phyloP scores from a whole-genome alignment of 30 jellyfish, hydroid and myxozoan species.

The Cassiopea andromeda region DNA sequence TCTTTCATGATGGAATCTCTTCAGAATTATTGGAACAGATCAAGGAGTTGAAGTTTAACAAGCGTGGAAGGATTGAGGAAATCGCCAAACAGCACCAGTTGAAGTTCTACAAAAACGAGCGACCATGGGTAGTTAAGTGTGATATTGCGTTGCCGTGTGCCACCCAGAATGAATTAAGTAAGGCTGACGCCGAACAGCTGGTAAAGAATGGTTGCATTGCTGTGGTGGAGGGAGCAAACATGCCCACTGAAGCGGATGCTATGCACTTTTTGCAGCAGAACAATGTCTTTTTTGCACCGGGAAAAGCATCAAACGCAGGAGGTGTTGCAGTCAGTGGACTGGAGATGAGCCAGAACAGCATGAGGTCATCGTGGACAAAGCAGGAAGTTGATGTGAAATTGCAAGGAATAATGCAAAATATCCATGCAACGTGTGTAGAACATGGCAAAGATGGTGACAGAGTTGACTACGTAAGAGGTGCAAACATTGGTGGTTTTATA shows the following conservation, averaged over 20 bases:
- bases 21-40: slow-evolving; percentile 50
- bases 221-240: slow-evolving; percentile 93
- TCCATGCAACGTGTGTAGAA: slow-evolving; percentile 73
- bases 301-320: slow-evolving; percentile 96
- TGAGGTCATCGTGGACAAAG: slow-evolving; percentile 77
- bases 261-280: slow-evolving; percentile 64
- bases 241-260: slow-evolving; percentile 96
- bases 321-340: slow-evolving; percentile 96
- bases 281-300: slow-evolving; percentile 85
- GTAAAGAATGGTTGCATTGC: slow-evolving; percentile 82
- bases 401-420: slow-evolving; percentile 68
- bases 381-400: slow-evolving; percentile 86
- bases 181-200: slow-evolving; percentile 71
- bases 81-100: slow-evolving; percentile 50
- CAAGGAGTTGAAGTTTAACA: slow-evolving; percentile 78
- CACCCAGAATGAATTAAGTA: slow-evolving; percentile 82
- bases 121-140: slow-evolving; percentile 89
- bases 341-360: slow-evolving; percentile 96
- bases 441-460: slow-evolving; percentile 58
- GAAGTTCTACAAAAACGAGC: slow-evolving; percentile 62
- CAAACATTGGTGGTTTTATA: slow-evolving; percentile 86
- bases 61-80: slow-evolving; percentile 82
- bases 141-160: slow-evolving; percentile 94
- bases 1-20: slow-evolving; percentile 68
- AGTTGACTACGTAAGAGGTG: slow-evolving; percentile 86